Evolutionary conservation across 1,140 invertebrate species (phyloP), one percentile per base, ranked within the genome.

Genomic region (Camponotus pennsylvanicus): DNA sequence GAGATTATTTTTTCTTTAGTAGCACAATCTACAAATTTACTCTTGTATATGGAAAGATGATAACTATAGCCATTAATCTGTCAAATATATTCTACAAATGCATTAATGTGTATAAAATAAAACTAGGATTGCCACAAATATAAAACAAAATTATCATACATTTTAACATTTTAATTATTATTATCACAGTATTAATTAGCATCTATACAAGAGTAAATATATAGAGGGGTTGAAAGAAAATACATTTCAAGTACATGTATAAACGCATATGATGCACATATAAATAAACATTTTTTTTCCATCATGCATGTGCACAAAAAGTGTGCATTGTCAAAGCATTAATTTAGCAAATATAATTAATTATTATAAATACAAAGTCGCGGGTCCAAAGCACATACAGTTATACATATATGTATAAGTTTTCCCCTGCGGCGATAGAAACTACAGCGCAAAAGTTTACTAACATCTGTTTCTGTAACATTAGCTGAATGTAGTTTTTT

Each of bases 1-100:
- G 77, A 40, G 77, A 80, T 55, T 52, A 80, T 8, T 49, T 69
- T 40, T 66, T 64, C 63, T 77, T 45, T 32, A 45, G 21, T 7
- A 21, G 7, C 49, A 9, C n/a, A 59, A 21, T 59, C 13, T 57
- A 52, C 37, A 34, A 59, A 76, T 59, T 11, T 59, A 52, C 34
- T 27, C 7, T 40, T 76, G 13, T 18, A 75, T 13, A 61, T 27
- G 13, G n/a, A 18, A 11, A 34, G 3, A 40, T 34, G 21, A 59
- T 40, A 59, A 76, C 9, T 27, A 59, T 52, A 52, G 1, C 21
- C 55, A 59, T 59, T 59, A n/a, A 18, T 2, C 7, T 18, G 5
- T 57, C 18, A 57, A 11, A 59, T 15, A 8, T 55, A 15, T 61
- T 2, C 18, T 52, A 52, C 6, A 34, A 76, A 40, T 34, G 6